Evolutionary conservation across 2,888 invertebrate species (phyloP), one percentile per base, ranked within the genome.

Genomic region (Clistopyga incitator): DNA sequence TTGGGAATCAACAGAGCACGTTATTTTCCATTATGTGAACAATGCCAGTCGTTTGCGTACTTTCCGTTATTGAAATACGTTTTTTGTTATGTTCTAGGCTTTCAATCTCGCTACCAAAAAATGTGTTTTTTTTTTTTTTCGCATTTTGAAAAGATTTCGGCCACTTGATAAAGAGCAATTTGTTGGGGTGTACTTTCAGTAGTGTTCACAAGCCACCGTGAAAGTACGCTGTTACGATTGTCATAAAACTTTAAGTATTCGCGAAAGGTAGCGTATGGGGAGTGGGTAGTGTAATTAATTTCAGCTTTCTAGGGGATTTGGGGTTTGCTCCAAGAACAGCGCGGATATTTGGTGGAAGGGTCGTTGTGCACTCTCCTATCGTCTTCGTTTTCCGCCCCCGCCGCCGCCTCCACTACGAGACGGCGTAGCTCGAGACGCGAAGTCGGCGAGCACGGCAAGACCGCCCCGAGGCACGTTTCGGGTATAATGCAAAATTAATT

Each of bases 401-500:
- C 74, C 61, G 13, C 74, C 70, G 80, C 78, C 79, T 42, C 74
- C 61, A n/a, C 59, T 11, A 29, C 15, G 59, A 59, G 59, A 59
- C 25, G 52, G 75, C 72, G 47, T 23, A 10, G 56, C 47, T 80
- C 68, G 70, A 65, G 82, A 84, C 78, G 80, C 81, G 78, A 81
- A 82, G 85, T 81, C 81, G 79, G 29, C 68, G 81, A 67, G 67
- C 72, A 64, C 38, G 78, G 78, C 85, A 85, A 85, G 83, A 81
- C 64, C 70, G 82, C 85, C 86, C 70, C 81, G 71, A 82, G 87
- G 86, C 86, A 86, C 84, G 85, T 82, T 86, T 85, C 82, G 80
- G 84, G 86, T 86, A 87, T 87, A 87, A 87, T 87, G 85, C 86
- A 87, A 87, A 87, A 87, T 87, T 87, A 87, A 87, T 87, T 87